Base-by-base conservation (phyloP, 2,797 vertebrate species). In the Pempheris klunzingeri region DNA sequence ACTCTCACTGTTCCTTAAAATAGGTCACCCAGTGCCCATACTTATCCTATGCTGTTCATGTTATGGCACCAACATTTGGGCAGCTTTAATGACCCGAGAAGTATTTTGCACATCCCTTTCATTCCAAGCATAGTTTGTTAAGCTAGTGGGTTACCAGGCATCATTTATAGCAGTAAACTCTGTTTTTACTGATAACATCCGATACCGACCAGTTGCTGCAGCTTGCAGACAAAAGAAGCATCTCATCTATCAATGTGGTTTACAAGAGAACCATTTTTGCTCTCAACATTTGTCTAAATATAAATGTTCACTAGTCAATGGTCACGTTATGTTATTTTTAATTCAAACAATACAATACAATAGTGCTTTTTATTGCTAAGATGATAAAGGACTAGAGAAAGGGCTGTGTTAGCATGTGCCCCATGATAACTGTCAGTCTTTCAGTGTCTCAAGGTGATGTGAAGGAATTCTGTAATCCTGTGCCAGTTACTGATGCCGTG, bases 21-120 rank as follows among this genome's bases (percentile, higher is more conserved):
- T 81, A 70, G 76, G 80, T 78, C 73, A 81, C 54, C 2, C 20
- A n/a, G 71, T 80, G 44, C 46, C 47, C 53, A 61, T 54, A 50
- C 44, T 62, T 32, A 28, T 49, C 74, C 30, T 53, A 34, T 59
- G 36, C 44, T 49, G 55, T 38, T 43, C 9, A 7, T 47, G 50
- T 59, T 46, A 58, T 46, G 38, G 22, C 20, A n/a, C 71, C 50
- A 62, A 82, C 43, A 68, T 76, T 71, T 68, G 15, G 34, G 24
- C 28, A 41, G 69, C 72, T 72, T 77, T 77, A 77, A 69, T 60
- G 69, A 57, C 28, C 57, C 50, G 63, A 82, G 15, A 73, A 57
- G 52, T 64, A 63, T 61, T 80, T 72, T 47, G 13, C 39, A 43
- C 58, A 57, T 66, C 54, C 49, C 38, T 69, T 11, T 72, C 46